Percentiles rank a stretch among this genome's conserved stretches.
Conservation (phyloP, 2,888 invertebrate genomes). For the Siphlonurus alternatus region DNA sequence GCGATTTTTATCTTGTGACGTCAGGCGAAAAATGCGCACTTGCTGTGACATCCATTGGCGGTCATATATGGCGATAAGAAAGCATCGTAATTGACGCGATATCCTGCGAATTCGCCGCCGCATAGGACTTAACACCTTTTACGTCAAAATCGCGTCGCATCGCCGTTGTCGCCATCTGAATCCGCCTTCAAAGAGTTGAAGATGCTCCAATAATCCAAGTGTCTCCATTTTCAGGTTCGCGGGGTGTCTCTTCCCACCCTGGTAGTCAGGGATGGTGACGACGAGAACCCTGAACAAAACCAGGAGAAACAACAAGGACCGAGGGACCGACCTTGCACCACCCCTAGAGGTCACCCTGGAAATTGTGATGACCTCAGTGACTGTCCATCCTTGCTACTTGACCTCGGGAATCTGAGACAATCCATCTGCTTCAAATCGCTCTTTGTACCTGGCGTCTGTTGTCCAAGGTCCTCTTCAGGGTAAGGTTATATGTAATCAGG, state of each 20-base stretch:
- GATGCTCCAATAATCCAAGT: too few species aligned
- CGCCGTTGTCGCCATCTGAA: too few species aligned
- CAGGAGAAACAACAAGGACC: neutral
- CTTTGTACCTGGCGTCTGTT: conserved; percentile 85
- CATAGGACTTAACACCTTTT: too few species aligned
- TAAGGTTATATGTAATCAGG: neutral
- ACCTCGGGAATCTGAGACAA: conserved; percentile 63
- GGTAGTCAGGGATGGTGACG: conserved; percentile 23
- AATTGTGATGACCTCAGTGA: conserved; percentile 76
- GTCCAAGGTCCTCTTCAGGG: conserved; percentile 40
- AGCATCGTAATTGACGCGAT: too few species aligned
- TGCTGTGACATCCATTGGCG: too few species aligned
- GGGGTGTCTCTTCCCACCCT: neutral
- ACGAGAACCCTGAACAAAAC: neutral
- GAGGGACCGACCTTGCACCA: conserved; percentile 45
- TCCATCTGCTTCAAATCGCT: conserved; percentile 82
- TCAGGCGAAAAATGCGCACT: too few species aligned
- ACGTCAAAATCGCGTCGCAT: too few species aligned
- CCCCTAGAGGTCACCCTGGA: conserved; percentile 63
- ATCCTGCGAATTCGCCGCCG: too few species aligned
- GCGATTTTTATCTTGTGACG: too few species aligned
- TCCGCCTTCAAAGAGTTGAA: too few species aligned
- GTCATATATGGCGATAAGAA: too few species aligned
- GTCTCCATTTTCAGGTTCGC: conserved; percentile 10
- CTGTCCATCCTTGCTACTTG: conserved; percentile 68